phyloP scores from a whole-genome alignment of 2,888 invertebrate species.

The Mythimna albipuncta region DNA sequence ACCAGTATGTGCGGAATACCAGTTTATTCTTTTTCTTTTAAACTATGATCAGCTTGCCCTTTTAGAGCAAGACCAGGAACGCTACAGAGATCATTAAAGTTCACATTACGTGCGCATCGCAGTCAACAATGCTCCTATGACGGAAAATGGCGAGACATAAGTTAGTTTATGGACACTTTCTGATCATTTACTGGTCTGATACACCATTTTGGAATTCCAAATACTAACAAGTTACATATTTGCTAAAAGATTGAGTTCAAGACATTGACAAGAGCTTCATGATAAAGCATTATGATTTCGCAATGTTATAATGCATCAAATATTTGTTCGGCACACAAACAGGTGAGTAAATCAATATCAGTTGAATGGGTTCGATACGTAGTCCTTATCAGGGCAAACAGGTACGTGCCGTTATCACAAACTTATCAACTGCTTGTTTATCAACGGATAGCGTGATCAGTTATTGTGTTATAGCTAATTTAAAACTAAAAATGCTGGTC shows the following conservation, averaged over 20 bases:
- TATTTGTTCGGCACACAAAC: conserved; percentile 73
- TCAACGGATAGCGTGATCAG: conserved; percentile 72
- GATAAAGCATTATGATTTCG: conserved; percentile 55
- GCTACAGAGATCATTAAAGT: conserved; percentile 21
- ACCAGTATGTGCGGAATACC: conserved; percentile 15
- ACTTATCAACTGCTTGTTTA: conserved; percentile 80
- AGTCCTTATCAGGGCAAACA: conserved; percentile 76
- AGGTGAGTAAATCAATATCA: conserved; percentile 85
- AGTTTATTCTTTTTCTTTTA: conserved; percentile 19
- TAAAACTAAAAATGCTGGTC: conserved; percentile 25
- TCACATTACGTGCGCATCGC: background rate
- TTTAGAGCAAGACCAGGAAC: conserved; percentile 24
- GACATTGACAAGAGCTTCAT: conserved; percentile 55
- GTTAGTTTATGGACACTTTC: background rate
- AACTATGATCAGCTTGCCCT: conserved; percentile 26
- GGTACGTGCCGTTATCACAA: conserved; percentile 78
- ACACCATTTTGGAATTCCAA: background rate
- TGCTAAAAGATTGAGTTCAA: conserved; percentile 37
- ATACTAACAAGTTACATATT: conserved; percentile 26
- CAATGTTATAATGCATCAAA: conserved; percentile 67
- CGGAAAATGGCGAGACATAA: background rate
- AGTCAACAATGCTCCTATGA: background rate
- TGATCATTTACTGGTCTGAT: background rate
- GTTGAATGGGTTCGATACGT: conserved; percentile 76
- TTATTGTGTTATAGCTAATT: conserved; percentile 64